Percentiles rank a stretch among this genome's conserved stretches.
Conservation (phyloP, 2,797 vertebrate genomes). For the Podarcis lilfordi region DNA sequence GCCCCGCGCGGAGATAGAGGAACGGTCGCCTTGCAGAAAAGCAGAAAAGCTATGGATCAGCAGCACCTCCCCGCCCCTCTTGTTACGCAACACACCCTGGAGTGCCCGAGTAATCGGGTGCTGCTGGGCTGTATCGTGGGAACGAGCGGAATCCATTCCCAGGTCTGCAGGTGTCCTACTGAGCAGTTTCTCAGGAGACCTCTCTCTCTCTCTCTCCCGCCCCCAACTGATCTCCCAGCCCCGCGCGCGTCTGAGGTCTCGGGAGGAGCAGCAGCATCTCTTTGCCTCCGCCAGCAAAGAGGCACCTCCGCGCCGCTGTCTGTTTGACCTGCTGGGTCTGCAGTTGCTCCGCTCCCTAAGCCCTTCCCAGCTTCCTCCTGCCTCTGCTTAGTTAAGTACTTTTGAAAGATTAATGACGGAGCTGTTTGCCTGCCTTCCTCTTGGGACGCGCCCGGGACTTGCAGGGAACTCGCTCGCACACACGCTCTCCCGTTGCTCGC, state of each 20-base stretch:
- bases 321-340: not conserved
- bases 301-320: not conserved
- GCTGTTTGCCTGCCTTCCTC: conserved; percentile 9
- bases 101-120: not conserved
- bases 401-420: conserved; percentile 18
- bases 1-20: not conserved
- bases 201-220: too few species aligned
- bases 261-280: not conserved
- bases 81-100: not conserved
- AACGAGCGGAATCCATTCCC: not conserved
- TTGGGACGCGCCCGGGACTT: not conserved
- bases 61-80: too few species aligned
- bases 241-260: not conserved
- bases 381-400: conserved; percentile 11
- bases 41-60: too few species aligned
- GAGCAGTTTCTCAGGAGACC: not conserved
- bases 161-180: not conserved
- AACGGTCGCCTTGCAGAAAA: not conserved
- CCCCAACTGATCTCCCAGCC: too few species aligned
- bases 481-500: not conserved
- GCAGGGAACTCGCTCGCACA: not conserved
- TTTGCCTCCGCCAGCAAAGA: not conserved
- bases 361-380: not conserved
- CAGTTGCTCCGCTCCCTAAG: not conserved
- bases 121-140: not conserved